Evolutionary conservation across 2,888 invertebrate species (phyloP).

Genomic region (Clepsis dumicolana): DNA sequence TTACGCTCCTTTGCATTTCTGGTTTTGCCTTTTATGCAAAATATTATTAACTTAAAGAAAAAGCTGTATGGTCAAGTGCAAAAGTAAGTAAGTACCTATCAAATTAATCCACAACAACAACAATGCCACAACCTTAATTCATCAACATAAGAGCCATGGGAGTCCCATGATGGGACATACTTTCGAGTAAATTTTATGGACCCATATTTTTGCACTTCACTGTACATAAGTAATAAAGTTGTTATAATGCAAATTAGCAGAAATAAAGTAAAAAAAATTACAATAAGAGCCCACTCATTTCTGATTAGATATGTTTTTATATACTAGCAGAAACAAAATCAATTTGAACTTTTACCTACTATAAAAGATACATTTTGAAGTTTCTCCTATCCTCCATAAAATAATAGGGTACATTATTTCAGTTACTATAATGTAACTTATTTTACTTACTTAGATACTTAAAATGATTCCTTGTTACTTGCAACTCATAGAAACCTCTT

Average conservation of each 20-base stretch:
- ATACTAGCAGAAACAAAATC: background rate
- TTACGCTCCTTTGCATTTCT: background rate
- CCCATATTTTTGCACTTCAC: too few species aligned
- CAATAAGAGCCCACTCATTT: background rate
- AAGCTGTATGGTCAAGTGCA: background rate
- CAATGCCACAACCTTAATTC: too few species aligned
- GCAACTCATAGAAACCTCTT: background rate
- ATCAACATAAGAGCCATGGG: too few species aligned
- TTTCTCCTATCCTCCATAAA: background rate
- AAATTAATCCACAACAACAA: too few species aligned
- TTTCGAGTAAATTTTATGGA: too few species aligned
- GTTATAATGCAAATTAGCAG: background rate
- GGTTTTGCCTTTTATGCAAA: background rate
- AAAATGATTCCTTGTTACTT: background rate
- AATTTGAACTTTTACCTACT: background rate
- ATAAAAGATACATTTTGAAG: background rate
- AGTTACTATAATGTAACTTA: conserved; percentile 1
- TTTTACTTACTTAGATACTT: background rate
- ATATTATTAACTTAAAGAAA: background rate
- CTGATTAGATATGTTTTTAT: background rate
- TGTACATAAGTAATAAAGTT: too few species aligned
- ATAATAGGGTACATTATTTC: background rate
- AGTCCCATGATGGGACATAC: too few species aligned
- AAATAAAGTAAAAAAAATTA: background rate
- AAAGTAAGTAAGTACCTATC: too few species aligned